Evolutionary conservation across 2,888 invertebrate genomes (phyloP).

Genomic region (Camponotus fellah): DNA sequence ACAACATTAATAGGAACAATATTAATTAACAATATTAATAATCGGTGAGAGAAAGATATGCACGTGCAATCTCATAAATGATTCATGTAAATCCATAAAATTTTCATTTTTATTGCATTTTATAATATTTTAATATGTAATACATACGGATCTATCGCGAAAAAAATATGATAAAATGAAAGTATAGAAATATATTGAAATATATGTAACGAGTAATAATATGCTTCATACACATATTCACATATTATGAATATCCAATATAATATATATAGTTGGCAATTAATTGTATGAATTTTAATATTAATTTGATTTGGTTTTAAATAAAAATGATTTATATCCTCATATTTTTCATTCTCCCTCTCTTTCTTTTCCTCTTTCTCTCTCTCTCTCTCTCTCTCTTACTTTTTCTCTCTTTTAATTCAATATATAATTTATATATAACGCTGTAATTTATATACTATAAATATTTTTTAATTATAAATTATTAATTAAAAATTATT

Average conservation of each 20-base stretch:
- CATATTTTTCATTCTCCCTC: neutral
- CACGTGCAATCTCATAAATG: neutral
- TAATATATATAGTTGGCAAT: constrained; percentile 2
- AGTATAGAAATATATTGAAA: neutral
- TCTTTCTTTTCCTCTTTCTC: neutral
- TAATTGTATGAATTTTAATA: constrained; percentile 32
- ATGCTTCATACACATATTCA: neutral
- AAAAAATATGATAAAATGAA: constrained; percentile 6
- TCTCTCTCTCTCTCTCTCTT: neutral
- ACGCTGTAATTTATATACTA: neutral
- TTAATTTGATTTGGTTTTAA: constrained; percentile 14
- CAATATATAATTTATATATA: constrained; percentile 6
- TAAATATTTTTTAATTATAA: neutral
- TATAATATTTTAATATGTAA: neutral
- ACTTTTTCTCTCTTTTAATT: neutral
- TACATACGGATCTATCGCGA: neutral
- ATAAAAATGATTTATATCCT: neutral
- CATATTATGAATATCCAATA: neutral
- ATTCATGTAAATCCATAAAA: neutral
- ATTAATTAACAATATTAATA: constrained; percentile 30
- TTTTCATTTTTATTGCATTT: constrained; percentile 10
- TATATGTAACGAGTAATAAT: neutral
- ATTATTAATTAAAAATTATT: constrained; percentile 1
- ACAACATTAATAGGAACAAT: neutral
- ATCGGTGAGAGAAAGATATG: neutral